Conservation (phyloP, 2,797 vertebrate species). For the Sparidentex hasta region DNA sequence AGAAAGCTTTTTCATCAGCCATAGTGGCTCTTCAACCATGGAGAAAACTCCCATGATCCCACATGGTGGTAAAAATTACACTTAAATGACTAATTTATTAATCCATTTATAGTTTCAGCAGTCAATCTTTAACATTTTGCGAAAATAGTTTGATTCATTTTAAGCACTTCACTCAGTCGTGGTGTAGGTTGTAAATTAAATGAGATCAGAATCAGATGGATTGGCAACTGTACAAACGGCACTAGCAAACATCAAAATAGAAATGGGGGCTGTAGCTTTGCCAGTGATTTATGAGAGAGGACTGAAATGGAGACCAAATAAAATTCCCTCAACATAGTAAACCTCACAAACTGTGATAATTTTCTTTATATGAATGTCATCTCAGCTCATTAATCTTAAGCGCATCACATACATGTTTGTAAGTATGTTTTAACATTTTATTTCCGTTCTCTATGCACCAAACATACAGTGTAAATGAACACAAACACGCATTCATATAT, state of each 20-base stretch:
- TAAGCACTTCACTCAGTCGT: not conserved
- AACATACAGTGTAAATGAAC: not conserved
- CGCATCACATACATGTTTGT: not conserved
- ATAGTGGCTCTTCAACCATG: no score
- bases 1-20: no score
- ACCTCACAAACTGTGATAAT: slow-evolving; percentile 14
- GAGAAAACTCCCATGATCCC: no score
- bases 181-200: slow-evolving; percentile 31
- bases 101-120: not conserved
- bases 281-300: slow-evolving; percentile 43
- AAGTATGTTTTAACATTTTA: not conserved
- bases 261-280: slow-evolving; percentile 33
- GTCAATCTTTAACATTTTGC: not conserved
- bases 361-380: not conserved
- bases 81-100: not conserved
- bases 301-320: slow-evolving; percentile 27
- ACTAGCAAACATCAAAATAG: slow-evolving; percentile 35
- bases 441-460: not conserved
- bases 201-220: slow-evolving; percentile 42
- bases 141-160: slow-evolving; percentile 3
- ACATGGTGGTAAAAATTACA: no score
- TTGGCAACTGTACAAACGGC: slow-evolving; percentile 51
- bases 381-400: not conserved
- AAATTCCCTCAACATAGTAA: slow-evolving; percentile 14
- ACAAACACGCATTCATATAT: not conserved